phyloP scores from a whole-genome alignment of 1,140 invertebrate genomes.

The Thereuonema tuberculata region DNA sequence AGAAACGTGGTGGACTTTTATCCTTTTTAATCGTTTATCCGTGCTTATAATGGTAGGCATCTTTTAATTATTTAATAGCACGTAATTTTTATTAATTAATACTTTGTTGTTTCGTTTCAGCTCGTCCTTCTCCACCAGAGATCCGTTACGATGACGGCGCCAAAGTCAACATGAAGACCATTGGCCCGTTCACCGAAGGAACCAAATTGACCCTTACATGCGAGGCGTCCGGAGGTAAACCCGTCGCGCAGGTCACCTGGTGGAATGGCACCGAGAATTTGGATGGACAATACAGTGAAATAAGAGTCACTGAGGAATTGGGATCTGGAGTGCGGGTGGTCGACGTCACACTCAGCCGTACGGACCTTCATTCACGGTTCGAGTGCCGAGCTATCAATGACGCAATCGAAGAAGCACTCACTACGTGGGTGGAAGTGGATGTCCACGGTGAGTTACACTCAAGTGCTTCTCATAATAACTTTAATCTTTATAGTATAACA shows the following conservation, averaged over 20 bases:
- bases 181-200: constrained; percentile 52
- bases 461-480: too few relatives aligned
- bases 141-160: constrained; percentile 22
- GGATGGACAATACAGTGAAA: background rate
- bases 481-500: too few relatives aligned
- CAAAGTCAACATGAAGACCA: background rate
- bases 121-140: constrained; percentile 13
- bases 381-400: constrained; percentile 60
- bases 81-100: too few relatives aligned
- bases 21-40: too few relatives aligned
- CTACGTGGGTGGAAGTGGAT: constrained; percentile 51
- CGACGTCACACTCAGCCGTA: constrained; percentile 49
- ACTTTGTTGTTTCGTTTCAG: constrained; percentile 11
- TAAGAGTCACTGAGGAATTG: background rate
- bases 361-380: constrained; percentile 57
- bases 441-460: constrained; percentile 64
- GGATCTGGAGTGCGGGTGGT: background rate
- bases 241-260: constrained; percentile 68
- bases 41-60: too few relatives aligned
- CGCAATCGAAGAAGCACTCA: constrained; percentile 50
- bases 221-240: constrained; percentile 55
- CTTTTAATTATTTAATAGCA: too few relatives aligned
- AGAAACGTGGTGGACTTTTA: too few relatives aligned
- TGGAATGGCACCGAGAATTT: constrained; percentile 52
- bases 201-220: constrained; percentile 60